Base-by-base conservation (phyloP, 2,113 vertebrate genomes). In the Tachycineta bicolor region DNA sequence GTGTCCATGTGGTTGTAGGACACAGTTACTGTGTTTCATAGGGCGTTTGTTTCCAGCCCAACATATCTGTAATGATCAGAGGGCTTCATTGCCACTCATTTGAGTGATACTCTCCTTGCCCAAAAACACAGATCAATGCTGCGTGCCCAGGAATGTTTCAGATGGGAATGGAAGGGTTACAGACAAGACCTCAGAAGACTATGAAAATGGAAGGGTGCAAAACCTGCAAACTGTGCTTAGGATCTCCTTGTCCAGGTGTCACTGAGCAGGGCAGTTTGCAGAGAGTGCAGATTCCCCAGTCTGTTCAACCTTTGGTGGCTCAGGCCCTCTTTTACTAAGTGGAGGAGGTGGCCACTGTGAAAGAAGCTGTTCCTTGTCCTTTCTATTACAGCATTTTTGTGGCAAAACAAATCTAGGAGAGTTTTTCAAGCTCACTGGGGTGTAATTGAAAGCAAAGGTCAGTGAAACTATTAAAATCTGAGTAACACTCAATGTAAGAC, bases 321-420 rank as follows among this genome's bases (percentile, higher is more conserved):
- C 1, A 0, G 12, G 8, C 28, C 25, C 12, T 34, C 0, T 73
- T 75, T 70, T 25, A 10, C 10, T 41, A 41, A n/a, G 25, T 26
- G 25, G 14, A 2, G 1, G 25, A 78, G 5, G 19, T 41, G 9
- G 20, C 70, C 22, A 22, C 7, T 34, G 33, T 39, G 29, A 39
- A 47, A 33, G 44, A 37, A 67, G 14, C 43, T 70, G 29, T 69
- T 67, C 46, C 5, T 58, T 88, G 28, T 63, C 37, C 23, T 52
- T 20, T 20, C 8, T 41, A 41, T 43, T 3, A 1, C 26, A 43
- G 17, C 2, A 0, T 26, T 71, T 70, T 63, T 76, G 14, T 83
- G 23, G 5, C 47, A 39, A 53, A 88, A 9, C 43, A 50, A 58
- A 86, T 39, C 13, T 53, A 9, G 49, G 41, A 34, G 76, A 43